Percentiles rank a stretch among this genome's conserved stretches.
phyloP scores from a whole-genome alignment of 2,113 vertebrate species.

The Buteo buteo region DNA sequence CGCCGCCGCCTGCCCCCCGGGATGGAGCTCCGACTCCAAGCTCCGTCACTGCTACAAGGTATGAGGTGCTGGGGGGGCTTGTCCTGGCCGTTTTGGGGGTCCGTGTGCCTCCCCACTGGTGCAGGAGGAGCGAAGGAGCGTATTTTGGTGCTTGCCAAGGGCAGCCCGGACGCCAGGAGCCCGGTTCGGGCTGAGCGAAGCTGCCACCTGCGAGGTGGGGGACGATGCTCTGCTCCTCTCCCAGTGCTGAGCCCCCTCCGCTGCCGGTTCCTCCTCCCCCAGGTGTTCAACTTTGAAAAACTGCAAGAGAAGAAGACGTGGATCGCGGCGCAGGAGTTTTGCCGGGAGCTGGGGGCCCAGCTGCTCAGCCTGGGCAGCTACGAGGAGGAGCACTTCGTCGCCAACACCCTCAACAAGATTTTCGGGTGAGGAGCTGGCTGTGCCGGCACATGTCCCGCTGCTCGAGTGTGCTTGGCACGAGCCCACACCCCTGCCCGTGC shows the following conservation, averaged over 20 bases:
- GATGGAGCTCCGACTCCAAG: conserved; percentile 84
- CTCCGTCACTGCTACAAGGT: conserved; percentile 96
- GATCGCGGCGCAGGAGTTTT: conserved; percentile 85
- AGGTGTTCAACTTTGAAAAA: conserved; percentile 88
- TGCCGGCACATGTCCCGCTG: rapidly evolving
- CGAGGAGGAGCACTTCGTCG: conserved; percentile 87
- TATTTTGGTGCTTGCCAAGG: not conserved
- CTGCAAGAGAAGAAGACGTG: conserved; percentile 86
- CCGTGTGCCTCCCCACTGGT: rapidly evolving
- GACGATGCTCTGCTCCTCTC: not conserved
- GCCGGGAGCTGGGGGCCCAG: conserved; percentile 83
- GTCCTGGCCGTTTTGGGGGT: rapidly evolving
- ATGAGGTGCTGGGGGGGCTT: not conserved
- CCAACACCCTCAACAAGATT: conserved; percentile 85
- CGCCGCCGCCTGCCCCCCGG: conserved; percentile 80
- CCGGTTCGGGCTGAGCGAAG: not conserved
- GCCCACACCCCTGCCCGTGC: not conserved
- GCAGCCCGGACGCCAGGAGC: rapidly evolving
- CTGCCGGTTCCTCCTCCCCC: not conserved
- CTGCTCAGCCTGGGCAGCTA: conserved; percentile 86
- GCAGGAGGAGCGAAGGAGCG: not conserved
- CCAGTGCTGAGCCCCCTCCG: not conserved
- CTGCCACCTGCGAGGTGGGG: rapidly evolving
- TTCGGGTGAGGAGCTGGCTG: conserved; percentile 80
- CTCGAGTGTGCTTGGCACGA: rapidly evolving